A percentile compares a stretch with the other conserved stretches of the same genome.
Conservation (phyloP, 2,113 vertebrate species). For the Donacobius atricapilla region DNA sequence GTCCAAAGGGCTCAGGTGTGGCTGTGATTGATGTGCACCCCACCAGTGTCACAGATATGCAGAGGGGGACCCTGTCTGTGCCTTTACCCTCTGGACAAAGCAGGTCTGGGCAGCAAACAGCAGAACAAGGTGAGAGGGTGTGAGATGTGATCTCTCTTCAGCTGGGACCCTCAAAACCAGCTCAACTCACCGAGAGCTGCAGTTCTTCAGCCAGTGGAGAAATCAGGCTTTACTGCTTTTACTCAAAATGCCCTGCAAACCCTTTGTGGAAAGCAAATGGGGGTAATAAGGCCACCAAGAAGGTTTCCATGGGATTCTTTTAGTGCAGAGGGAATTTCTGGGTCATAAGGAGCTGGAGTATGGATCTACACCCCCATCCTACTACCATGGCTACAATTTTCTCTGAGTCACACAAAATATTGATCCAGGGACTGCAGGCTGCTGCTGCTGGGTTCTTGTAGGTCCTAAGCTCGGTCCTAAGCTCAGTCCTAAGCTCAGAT, state of each 20-base stretch:
- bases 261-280: neutral
- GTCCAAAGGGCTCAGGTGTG: neutral
- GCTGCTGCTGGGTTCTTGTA: neutral
- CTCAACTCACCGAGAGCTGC: neutral
- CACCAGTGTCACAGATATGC: fast-evolving
- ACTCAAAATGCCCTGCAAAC: neutral
- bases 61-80: neutral
- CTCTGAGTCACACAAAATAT: neutral
- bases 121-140: neutral
- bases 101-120: neutral
- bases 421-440: neutral
- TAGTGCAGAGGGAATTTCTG: neutral
- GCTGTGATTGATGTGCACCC: neutral
- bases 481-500: neutral
- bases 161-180: neutral
- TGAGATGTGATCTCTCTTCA: neutral
- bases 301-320: neutral
- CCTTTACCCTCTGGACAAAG: neutral
- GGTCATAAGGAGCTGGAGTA: neutral
- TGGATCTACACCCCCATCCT: fast-evolving
- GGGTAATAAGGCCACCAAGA: neutral
- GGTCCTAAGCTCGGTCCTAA: neutral
- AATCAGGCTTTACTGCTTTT: neutral
- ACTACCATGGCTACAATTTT: neutral
- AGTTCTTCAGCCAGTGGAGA: neutral